phyloP scores from a whole-genome alignment of 2,113 vertebrate genomes.

The Hemichromis elongatus region DNA sequence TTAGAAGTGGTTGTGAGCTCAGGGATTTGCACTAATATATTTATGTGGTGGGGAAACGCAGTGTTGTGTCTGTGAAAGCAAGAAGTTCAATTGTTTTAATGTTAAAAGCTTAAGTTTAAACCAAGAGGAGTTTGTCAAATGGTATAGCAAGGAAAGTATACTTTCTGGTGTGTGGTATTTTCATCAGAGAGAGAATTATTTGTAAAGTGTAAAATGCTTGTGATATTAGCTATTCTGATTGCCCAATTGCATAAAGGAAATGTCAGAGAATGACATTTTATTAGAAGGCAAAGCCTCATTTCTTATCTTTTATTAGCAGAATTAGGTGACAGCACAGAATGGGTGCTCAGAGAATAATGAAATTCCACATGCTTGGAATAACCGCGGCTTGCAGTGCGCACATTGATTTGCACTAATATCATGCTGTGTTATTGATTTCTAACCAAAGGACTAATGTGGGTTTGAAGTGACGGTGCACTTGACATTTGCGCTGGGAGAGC shows the following conservation, averaged over 20 bases:
- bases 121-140: slow-evolving; percentile 9
- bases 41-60: not conserved
- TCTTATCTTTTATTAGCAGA: slow-evolving; percentile 68
- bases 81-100: slow-evolving; percentile 11
- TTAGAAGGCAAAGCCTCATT: slow-evolving; percentile 61
- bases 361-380: slow-evolving; percentile 60
- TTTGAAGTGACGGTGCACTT: slow-evolving; percentile 66
- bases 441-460: slow-evolving; percentile 65
- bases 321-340: slow-evolving; percentile 62
- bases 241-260: slow-evolving; percentile 64
- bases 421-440: slow-evolving; percentile 69
- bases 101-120: slow-evolving; percentile 45
- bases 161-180: slow-evolving; percentile 60
- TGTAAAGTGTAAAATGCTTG: slow-evolving; percentile 46
- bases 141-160: not conserved
- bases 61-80: not conserved
- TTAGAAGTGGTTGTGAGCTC: not conserved
- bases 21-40: not conserved
- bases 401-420: slow-evolving; percentile 70
- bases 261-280: slow-evolving; percentile 74
- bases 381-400: slow-evolving; percentile 49
- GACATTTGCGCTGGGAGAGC: slow-evolving; percentile 57
- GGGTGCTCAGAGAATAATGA: slow-evolving; percentile 54
- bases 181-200: slow-evolving; percentile 53
- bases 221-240: slow-evolving; percentile 50